Conservation (phyloP, 1,140 invertebrate genomes). For the Heterodera schachtii region DNA sequence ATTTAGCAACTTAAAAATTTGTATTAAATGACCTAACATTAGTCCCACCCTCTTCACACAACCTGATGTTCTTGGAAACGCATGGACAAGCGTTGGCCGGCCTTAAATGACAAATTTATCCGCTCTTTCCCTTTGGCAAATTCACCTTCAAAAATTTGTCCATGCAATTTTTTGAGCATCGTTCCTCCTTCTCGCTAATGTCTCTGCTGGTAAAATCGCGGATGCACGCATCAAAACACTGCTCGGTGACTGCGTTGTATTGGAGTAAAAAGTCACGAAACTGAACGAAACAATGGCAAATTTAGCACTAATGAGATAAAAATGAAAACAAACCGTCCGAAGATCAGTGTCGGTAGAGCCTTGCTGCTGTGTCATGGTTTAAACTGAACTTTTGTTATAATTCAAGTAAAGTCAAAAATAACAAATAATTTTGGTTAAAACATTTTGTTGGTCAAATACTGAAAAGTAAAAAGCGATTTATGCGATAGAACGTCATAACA, state of each 20-base stretch:
- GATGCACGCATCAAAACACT: conserved; percentile 57
- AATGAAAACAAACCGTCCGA: conserved; percentile 4
- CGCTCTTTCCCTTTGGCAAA: not conserved
- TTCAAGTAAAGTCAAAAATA: too few relatives aligned
- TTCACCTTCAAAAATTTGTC: conserved; percentile 62
- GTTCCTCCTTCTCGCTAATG: conserved; percentile 59
- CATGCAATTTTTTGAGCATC: conserved; percentile 57
- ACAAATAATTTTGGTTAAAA: too few relatives aligned
- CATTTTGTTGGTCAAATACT: too few relatives aligned
- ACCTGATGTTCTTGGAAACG: conserved; percentile 59
- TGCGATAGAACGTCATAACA: not conserved
- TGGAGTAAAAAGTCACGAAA: conserved; percentile 63
- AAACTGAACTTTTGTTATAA: not conserved
- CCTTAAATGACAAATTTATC: conserved; percentile 9
- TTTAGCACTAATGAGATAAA: too few relatives aligned
- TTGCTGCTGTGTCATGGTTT: not conserved
- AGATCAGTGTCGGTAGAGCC: conserved; percentile 21
- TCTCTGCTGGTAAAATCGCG: conserved; percentile 52
- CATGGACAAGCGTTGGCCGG: conserved; percentile 53
- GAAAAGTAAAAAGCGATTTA: too few relatives aligned
- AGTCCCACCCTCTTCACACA: not conserved
- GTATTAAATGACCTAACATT: not conserved
- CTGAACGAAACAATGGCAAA: not conserved
- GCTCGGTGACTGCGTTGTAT: conserved; percentile 61
- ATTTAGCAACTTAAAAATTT: conserved; percentile 45